Evolutionary conservation across 1,140 invertebrate species (phyloP), one percentile per base, ranked within the genome.

Genomic region (Euschistus heros): DNA sequence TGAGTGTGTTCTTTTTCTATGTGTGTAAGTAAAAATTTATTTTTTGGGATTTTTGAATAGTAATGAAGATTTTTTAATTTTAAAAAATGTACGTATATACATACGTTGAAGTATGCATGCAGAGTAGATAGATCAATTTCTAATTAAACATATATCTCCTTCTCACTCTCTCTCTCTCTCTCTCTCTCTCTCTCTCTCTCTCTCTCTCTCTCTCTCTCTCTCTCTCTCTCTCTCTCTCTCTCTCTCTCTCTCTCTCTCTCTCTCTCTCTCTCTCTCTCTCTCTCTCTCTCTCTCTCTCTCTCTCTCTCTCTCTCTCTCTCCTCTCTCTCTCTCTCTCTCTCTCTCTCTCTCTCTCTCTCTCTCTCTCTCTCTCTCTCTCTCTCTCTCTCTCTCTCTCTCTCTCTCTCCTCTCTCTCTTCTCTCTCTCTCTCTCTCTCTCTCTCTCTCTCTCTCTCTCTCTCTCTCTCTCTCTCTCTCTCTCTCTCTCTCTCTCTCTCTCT

Each of bases 91-190:
- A n/a, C n/a, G n/a, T n/a, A n/a, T n/a, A n/a, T n/a, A n/a, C n/a
- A n/a, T n/a, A n/a, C n/a, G n/a, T n/a, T n/a, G n/a, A n/a, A n/a
- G n/a, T n/a, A n/a, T n/a, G n/a, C n/a, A n/a, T n/a, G n/a, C n/a
- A n/a, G n/a, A n/a, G n/a, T n/a, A n/a, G n/a, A n/a, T n/a, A n/a
- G n/a, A n/a, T n/a, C n/a, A n/a, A n/a, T n/a, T n/a, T n/a, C n/a
- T n/a, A n/a, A n/a, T n/a, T n/a, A n/a, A n/a, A n/a, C n/a, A n/a
- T n/a, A 10, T 44, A 54, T 18, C 18, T 54, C 52, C 20, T 22
- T 54, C 52, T 54, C 52, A 54, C 52, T 54, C 52, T 54, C 52
- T 54, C 52, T 54, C 52, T 54, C 52, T 54, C 52, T 54, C 52
- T 54, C 52, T 54, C 52, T 54, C 52, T 54, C 52, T n/a, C n/a